Conservation (phyloP, 2,797 vertebrate species). For the Emys orbicularis region DNA sequence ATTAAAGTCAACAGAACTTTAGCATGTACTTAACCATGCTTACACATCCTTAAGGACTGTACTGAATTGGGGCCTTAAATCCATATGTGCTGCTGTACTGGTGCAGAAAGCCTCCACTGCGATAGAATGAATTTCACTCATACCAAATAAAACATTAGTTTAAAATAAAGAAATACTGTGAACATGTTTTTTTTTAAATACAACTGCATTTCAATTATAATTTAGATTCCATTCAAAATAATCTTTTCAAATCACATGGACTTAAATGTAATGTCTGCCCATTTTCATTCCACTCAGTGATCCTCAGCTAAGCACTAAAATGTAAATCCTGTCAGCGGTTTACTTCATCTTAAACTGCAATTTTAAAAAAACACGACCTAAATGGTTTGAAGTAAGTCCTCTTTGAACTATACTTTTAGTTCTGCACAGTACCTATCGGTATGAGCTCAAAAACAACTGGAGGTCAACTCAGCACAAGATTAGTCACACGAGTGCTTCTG, state of each 20-base stretch:
- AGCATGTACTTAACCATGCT: too few species aligned
- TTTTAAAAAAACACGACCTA: background rate
- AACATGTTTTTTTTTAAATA: conserved; percentile 40
- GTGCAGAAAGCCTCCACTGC: too few species aligned
- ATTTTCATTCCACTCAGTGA: background rate
- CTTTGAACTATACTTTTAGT: background rate
- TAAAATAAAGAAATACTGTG: conserved; percentile 61
- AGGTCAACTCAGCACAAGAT: background rate
- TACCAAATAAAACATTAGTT: conserved; percentile 47
- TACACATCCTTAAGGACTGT: too few species aligned
- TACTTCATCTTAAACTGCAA: background rate
- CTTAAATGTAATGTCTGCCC: conserved; percentile 46
- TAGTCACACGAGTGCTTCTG: background rate
- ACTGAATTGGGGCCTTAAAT: too few species aligned
- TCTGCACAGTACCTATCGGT: background rate
- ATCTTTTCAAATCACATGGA: conserved; percentile 66
- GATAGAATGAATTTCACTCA: too few species aligned
- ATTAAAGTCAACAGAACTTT: too few species aligned
- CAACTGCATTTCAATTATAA: conserved; percentile 67
- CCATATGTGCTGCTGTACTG: too few species aligned
- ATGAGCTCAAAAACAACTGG: background rate
- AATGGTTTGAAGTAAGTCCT: background rate
- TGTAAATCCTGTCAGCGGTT: background rate
- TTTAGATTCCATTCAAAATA: conserved; percentile 62
- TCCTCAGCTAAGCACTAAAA: background rate